Base-by-base conservation (phyloP, 92 coral and sea anemone species). In the Zoanthus gigantus region DNA sequence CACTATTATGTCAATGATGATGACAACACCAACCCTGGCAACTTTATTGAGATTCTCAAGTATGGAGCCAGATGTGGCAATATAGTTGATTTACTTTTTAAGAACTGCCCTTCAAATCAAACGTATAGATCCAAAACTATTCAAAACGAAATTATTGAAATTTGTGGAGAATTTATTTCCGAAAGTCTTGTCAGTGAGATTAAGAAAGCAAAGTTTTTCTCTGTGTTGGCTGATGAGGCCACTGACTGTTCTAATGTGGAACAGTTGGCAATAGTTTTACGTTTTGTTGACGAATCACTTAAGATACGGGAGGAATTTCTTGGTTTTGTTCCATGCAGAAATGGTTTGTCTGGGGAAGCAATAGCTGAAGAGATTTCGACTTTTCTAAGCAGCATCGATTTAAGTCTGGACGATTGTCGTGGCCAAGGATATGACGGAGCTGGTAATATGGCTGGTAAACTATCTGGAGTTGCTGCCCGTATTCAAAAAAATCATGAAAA, bases 211-310 rank as follows among this genome's bases (percentile, higher is more conserved):
- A 56, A 85, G 48, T 83, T 85, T 85, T 85, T 85, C 50, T 56
- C 89, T 29, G 79, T 85, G 65, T 80, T 85, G 50, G 82, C 89
- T 48, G 89, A 85, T 60, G 89, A 85, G 74, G 83, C 89, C 53
- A 76, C 89, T 30, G 89, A 86, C 57, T 53, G 72, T 52, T 47
- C 83, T 44, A 86, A 86, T 17, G 32, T 86, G 50, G 89, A 85
- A 73, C 83, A 85, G 67, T 68, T 86, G 75, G 67, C 61, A 30
- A 32, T 86, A 31, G 89, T 86, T 86, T 18, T 86, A 76, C 89
- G 89, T 45, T 85, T 74, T 73, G 89, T 85, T 50, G 89, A 85
- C 58, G 57, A 54, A 44, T n/a, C 47, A 11, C 29, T n/a, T 67
- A 67, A 67, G 73, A 67, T 42, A 66, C 23, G 23, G 23, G 23